These are phyloP conservation scores for Macrosiphum euphorbiae DNA, from an alignment of 2,888 invertebrate genomes.

Conservation along the genomic window DNA sequence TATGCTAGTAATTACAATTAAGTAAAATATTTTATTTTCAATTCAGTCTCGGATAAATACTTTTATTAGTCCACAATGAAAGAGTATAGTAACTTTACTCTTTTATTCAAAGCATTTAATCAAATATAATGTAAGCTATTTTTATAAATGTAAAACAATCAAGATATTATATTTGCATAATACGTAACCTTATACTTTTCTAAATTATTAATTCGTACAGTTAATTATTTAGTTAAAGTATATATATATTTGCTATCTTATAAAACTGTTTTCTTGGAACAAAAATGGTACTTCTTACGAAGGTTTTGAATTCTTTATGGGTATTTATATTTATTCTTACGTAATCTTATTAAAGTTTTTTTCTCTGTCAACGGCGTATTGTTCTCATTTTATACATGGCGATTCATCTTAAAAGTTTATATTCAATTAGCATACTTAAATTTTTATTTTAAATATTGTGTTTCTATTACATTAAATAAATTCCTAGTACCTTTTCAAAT, in stretches of 20 bases:
- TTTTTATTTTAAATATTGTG: neutral
- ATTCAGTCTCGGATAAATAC: neutral
- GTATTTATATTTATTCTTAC: conserved; percentile 23
- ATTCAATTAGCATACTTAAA: conserved; percentile 36
- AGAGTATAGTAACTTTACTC: neutral
- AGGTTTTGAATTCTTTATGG: conserved; percentile 21
- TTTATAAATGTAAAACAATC: neutral
- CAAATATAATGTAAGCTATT: no score
- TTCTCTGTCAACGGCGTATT: neutral
- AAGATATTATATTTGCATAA: neutral
- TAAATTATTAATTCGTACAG: conserved; percentile 24
- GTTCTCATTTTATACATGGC: neutral
- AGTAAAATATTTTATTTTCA: neutral
- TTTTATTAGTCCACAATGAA: neutral
- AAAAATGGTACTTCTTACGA: conserved; percentile 14
- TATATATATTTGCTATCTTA: neutral
- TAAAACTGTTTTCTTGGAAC: conserved; percentile 6
- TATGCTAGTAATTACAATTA: neutral
- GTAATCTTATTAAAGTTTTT: conserved; percentile 34
- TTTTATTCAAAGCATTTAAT: neutral
- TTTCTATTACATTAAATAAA: neutral
- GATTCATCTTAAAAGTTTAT: conserved; percentile 34
- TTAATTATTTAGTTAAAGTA: conserved; percentile 34
- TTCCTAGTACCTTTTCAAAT: neutral
- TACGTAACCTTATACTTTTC: neutral